These are phyloP conservation scores for Epistrophe eligans DNA, from an alignment of 2,888 invertebrate genomes.

Conservation along the genomic window DNA sequence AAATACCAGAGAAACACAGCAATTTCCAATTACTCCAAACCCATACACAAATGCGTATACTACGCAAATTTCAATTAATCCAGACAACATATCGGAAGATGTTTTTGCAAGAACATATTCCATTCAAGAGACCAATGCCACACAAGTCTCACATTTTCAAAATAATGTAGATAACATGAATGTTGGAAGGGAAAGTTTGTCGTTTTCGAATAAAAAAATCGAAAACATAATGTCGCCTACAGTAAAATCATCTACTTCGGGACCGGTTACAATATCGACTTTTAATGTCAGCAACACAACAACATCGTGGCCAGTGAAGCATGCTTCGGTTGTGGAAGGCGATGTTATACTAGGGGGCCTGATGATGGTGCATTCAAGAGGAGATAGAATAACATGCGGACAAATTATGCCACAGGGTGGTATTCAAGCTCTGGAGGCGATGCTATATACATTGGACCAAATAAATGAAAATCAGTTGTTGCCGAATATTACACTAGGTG, in stretches of 20 bases:
- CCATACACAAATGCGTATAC: slow-evolving; percentile 15
- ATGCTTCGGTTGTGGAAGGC: slow-evolving; percentile 94
- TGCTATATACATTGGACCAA: slow-evolving; percentile 95
- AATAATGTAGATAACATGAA: slow-evolving; percentile 23
- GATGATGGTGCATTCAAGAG: slow-evolving; percentile 97
- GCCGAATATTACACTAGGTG: slow-evolving; percentile 92
- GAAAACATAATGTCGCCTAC: slow-evolving; percentile 24
- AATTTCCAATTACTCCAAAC: slow-evolving; percentile 15
- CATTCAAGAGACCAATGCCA: slow-evolving; percentile 16
- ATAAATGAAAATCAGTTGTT: slow-evolving; percentile 89
- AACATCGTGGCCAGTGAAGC: slow-evolving; percentile 90
- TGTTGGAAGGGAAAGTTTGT: slow-evolving; percentile 15
- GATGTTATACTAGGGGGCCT: slow-evolving; percentile 94
- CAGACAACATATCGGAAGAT: neutral
- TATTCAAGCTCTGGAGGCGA: slow-evolving; percentile 94
- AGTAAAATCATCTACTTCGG: slow-evolving; percentile 32
- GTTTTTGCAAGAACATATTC: neutral
- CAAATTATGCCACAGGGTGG: slow-evolving; percentile 97
- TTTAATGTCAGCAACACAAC: slow-evolving; percentile 63
- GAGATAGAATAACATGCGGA: slow-evolving; percentile 94
- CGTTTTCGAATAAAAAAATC: slow-evolving; percentile 14
- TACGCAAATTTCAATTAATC: slow-evolving; percentile 23
- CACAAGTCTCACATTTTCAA: slow-evolving; percentile 6
- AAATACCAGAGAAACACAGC: slow-evolving; percentile 22
- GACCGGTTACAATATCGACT: slow-evolving; percentile 65